Evolutionary conservation across 2,113 vertebrate genomes (phyloP).

Genomic region (Apteryx owenii): DNA sequence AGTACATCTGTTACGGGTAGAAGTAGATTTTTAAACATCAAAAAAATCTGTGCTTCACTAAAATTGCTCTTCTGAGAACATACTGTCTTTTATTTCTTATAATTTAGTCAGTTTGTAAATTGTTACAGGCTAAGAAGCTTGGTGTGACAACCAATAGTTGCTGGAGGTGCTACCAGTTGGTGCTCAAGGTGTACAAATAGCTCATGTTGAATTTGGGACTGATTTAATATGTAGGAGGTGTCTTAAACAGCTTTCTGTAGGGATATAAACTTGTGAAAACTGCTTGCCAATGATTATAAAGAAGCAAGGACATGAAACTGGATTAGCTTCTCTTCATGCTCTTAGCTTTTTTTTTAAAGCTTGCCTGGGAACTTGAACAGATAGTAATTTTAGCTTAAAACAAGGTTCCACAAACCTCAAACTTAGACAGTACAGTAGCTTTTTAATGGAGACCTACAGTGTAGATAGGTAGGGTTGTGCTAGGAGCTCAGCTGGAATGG

Average conservation of each 20-base stretch:
- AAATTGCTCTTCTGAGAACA: slow-evolving; percentile 3
- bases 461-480: background rate
- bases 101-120: background rate
- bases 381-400: background rate
- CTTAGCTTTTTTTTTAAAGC: background rate
- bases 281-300: background rate
- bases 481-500: background rate
- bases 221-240: background rate
- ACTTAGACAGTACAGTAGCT: background rate
- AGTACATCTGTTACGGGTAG: background rate
- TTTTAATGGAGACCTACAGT: background rate
- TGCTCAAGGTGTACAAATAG: background rate
- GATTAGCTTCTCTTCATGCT: background rate
- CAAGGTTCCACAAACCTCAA: background rate
- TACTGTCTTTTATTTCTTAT: background rate
- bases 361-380: background rate
- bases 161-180: background rate
- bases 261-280: background rate
- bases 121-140: background rate
- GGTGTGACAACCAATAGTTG: background rate
- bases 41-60: background rate
- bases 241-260: slow-evolving; percentile 16
- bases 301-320: background rate
- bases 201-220: background rate
- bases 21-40: background rate